A percentile compares a stretch with the other conserved stretches of the same genome.
phyloP scores from a whole-genome alignment of 2,797 vertebrate genomes.

The Scyliorhinus canicula region DNA sequence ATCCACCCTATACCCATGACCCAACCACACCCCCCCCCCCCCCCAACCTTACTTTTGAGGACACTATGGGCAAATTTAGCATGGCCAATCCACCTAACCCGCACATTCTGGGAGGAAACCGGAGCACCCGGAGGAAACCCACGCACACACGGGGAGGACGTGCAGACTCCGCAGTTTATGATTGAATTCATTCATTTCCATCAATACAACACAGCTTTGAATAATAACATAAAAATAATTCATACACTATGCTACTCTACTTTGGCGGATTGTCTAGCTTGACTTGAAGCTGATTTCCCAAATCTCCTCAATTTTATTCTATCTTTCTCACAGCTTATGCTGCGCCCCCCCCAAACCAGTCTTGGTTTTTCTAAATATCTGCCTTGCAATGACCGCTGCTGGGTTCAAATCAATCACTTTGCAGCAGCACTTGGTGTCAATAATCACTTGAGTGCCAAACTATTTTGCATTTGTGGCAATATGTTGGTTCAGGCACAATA shows the following conservation, averaged over 20 bases:
- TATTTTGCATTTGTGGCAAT: not conserved
- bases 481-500: not conserved
- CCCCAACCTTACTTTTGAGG: too few relatives aligned
- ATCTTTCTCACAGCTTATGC: not conserved
- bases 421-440: not conserved
- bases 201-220: not conserved
- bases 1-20: too few relatives aligned
- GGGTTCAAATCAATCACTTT: not conserved
- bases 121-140: too few relatives aligned
- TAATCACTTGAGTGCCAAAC: not conserved
- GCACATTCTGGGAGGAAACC: too few relatives aligned
- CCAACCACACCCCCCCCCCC: too few relatives aligned
- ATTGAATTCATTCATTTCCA: too few relatives aligned
- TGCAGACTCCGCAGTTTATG: too few relatives aligned
- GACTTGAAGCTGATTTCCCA: not conserved
- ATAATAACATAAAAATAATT: not conserved
- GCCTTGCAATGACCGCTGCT: not conserved
- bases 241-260: not conserved
- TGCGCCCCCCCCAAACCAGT: not conserved
- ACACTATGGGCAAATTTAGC: too few relatives aligned
- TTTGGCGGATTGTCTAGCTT: not conserved
- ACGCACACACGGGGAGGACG: too few relatives aligned
- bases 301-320: not conserved
- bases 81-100: too few relatives aligned
- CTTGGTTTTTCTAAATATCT: not conserved